Evolutionary conservation across 2,113 vertebrate genomes (phyloP).

Genomic region (Mormyrus lacerda): DNA sequence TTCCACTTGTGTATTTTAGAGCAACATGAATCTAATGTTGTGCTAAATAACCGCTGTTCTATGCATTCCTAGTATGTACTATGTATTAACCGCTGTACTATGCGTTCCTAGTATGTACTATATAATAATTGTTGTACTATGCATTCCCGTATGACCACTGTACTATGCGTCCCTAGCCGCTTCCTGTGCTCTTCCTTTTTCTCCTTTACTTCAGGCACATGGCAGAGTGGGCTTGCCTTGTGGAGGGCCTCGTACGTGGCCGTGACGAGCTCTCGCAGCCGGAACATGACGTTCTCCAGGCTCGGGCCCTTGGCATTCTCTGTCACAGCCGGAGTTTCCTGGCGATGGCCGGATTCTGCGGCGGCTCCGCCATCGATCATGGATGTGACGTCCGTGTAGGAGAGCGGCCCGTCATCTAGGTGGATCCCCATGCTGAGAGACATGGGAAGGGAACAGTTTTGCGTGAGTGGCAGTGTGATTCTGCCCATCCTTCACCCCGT

Average conservation of each 20-base stretch:
- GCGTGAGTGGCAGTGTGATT: background rate
- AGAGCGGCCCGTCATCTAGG: constrained; percentile 44
- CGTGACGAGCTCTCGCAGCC: constrained; percentile 42
- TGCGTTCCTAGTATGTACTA: background rate
- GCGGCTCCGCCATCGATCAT: constrained; percentile 38
- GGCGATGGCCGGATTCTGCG: constrained; percentile 27
- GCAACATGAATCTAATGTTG: background rate
- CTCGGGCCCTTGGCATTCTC: constrained; percentile 42
- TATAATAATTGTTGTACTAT: too few species aligned
- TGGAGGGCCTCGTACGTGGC: constrained; percentile 35
- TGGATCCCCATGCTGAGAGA: constrained; percentile 47
- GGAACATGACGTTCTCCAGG: constrained; percentile 41
- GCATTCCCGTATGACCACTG: background rate
- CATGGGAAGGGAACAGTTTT: background rate
- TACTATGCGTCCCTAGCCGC: background rate
- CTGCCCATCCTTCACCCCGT: background rate
- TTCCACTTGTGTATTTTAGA: background rate
- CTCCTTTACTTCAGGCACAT: background rate
- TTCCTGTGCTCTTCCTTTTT: background rate
- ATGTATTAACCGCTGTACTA: too few species aligned
- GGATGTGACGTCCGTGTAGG: constrained; percentile 59
- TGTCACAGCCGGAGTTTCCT: constrained; percentile 24
- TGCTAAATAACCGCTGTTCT: background rate
- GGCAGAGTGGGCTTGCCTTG: constrained; percentile 36
- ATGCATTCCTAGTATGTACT: background rate